Evolutionary conservation across 30 jellyfish, hydroid and myxozoan species (phyloP), one percentile per base, ranked within the genome.

Genomic region (Chrysaora quinquecirrha): DNA sequence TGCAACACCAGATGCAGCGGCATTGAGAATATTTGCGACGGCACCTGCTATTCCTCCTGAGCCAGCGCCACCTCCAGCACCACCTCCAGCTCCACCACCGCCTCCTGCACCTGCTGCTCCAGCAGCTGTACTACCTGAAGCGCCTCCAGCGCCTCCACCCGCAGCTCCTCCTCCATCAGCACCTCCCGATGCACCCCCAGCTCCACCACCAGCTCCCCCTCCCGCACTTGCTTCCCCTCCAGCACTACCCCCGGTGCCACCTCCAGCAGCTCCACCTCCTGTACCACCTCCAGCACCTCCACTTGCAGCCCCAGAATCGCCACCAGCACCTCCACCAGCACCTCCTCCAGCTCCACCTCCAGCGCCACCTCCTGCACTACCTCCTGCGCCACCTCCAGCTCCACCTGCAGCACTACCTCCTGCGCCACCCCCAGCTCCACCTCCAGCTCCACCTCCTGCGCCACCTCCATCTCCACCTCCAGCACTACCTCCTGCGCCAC

Each of bases 341-440:
- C 72, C 72, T 4, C 84, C 72, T 23, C 67, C 48, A 11, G 24
- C 82, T 3, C 87, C 95, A n/a, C 77, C 95, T 11, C 71, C 82
- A 11, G 58, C 87, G 0, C 82, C 89, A 20, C 77, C 95, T 6
- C 83, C 95, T 2, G 76, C 95, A 3, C 67, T 76, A 28, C 82
- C 94, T 4, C 83, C 95, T 7, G 68, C 83, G 0, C 56, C 97
- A 48, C 78, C 87, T 30, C 88, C 82, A n/a, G 28, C 82, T 3
- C 58, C 94, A 64, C 64, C 96, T 24, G 82, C 95, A 16, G 83
- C 98, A 52, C 61, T 75, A 1, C 86, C 89, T 19, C 78, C 85
- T 27, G 61, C 78, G 2, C 79, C 89, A 6, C 73, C 90, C 29
- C 82, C 89, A 0, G 64, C 96, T 12, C 34, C 80, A 1, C 75